A percentile compares a stretch with the other conserved stretches of the same genome.
Evolutionary conservation across 2,888 invertebrate genomes (phyloP).

Genomic region (Erebia palarica): DNA sequence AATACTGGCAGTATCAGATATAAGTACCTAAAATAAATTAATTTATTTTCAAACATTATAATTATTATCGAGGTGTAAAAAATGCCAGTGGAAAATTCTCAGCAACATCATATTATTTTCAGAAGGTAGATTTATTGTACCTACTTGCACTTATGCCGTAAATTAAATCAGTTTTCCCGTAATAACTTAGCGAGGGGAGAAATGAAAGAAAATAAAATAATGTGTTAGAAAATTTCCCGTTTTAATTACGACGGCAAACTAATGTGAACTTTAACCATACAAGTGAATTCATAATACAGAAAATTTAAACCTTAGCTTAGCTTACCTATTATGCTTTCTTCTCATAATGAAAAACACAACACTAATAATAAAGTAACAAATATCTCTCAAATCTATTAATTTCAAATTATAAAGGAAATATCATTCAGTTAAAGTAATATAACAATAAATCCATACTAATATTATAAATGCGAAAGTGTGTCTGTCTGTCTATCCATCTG

Average conservation of each 20-base stretch:
- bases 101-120: background rate
- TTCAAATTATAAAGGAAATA: background rate
- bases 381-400: background rate
- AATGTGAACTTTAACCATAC: too few relatives aligned
- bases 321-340: too few relatives aligned
- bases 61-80: background rate
- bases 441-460: too few relatives aligned
- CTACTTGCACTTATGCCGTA: constrained; percentile 17
- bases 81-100: constrained; percentile 19
- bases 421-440: too few relatives aligned
- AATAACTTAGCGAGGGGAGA: constrained; percentile 23
- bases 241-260: constrained; percentile 11
- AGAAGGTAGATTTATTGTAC: constrained; percentile 1
- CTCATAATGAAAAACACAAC: too few relatives aligned
- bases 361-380: too few relatives aligned
- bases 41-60: background rate
- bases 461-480: too few relatives aligned
- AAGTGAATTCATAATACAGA: background rate
- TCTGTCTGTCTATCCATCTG: too few relatives aligned
- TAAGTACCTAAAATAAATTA: background rate
- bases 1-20: background rate
- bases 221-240: constrained; percentile 11
- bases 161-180: constrained; percentile 28
- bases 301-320: background rate
- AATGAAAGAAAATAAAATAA: constrained; percentile 5